Conservation (phyloP, 2,113 vertebrate species). For the Lathamus discolor region DNA sequence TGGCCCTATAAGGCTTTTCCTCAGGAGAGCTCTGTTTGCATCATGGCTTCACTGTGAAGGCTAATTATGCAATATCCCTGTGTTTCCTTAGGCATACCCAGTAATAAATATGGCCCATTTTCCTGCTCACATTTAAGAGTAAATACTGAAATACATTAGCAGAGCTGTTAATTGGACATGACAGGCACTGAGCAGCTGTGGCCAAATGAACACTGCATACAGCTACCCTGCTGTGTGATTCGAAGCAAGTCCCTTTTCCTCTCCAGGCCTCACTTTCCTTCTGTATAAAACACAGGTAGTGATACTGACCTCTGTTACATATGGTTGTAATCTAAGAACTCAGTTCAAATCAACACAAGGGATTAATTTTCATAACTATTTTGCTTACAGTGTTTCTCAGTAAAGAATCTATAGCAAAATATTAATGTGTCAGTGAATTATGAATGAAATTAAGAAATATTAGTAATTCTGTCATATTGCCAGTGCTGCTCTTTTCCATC, state of each 20-base stretch:
- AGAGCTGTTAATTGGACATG: background rate
- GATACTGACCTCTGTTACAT: background rate
- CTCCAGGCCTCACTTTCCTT: background rate
- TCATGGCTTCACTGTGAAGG: background rate
- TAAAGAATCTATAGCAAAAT: background rate
- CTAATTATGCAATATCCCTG: background rate
- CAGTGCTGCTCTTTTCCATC: slow-evolving; percentile 1
- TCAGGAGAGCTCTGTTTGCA: background rate
- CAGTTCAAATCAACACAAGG: background rate
- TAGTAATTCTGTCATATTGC: background rate
- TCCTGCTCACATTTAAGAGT: background rate
- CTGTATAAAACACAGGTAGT: background rate
- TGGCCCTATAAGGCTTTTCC: background rate
- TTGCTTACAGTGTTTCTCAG: background rate
- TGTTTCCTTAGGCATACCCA: background rate
- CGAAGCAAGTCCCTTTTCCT: background rate
- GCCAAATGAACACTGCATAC: background rate
- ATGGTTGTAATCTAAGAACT: background rate
- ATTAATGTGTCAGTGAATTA: background rate
- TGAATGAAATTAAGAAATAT: background rate
- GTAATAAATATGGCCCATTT: background rate
- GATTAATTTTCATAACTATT: background rate
- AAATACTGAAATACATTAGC: background rate
- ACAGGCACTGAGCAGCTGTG: background rate
- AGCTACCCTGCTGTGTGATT: background rate